Conservation (phyloP, 2,113 vertebrate genomes). For the Aegithalos caudatus region DNA sequence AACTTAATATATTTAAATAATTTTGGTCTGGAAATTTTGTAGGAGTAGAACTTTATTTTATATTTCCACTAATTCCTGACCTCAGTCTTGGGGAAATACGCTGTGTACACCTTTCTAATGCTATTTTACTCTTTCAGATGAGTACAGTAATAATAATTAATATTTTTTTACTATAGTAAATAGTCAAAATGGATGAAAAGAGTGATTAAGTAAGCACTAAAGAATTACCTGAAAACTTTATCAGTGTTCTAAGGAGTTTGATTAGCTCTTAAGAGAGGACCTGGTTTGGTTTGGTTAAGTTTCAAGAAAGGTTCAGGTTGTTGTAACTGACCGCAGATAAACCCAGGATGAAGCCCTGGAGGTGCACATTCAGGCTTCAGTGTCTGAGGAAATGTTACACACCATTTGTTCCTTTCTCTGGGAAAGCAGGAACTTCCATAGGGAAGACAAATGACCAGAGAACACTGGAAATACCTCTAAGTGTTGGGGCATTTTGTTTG, state of each 20-base stretch:
- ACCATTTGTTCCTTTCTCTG: background rate
- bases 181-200: background rate
- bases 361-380: background rate
- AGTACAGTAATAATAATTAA: background rate
- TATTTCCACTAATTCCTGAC: background rate
- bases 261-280: background rate
- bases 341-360: fast-evolving
- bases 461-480: background rate
- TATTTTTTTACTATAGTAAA: background rate
- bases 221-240: background rate
- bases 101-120: background rate
- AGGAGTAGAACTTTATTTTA: background rate
- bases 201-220: background rate
- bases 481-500: background rate
- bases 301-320: background rate
- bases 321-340: background rate
- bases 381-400: fast-evolving
- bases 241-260: background rate
- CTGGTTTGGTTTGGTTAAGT: background rate
- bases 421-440: background rate
- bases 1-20: slow-evolving; percentile 21
- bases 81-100: background rate
- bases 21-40: background rate
- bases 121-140: background rate
- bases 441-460: background rate